Base-by-base conservation (phyloP, 2,888 invertebrate genomes). In the Pantelozetes paolii region DNA sequence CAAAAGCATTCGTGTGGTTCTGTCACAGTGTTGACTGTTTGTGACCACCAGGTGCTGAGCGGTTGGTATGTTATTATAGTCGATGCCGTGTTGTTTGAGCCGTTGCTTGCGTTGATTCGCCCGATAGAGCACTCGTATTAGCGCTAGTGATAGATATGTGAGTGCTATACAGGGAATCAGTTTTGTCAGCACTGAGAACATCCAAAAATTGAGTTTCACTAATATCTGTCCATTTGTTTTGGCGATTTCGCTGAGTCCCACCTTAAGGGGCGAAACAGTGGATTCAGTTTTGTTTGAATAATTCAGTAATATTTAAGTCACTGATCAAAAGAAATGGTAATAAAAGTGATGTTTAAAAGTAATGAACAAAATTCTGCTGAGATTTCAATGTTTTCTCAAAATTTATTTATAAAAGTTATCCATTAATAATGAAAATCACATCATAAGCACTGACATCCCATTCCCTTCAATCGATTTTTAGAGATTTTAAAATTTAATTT, bases 101-200 rank as follows among this genome's bases (percentile, higher is more conserved):
- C 74, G 42, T 1, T 67, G 62, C 32, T 74, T 74, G 15, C 74
- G 62, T 26, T 74, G 71, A 50, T 74, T 71, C 20, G 74, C 71
- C 50, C 62, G 59, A 45, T 62, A 40, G n/a, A 74, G 45, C 3
- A 62, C 74, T 5, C 67, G 62, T 18, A 83, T 80, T 1, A 83
- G 80, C 5, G 82, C 79, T 42, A 82, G 79, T 23, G 83, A 83
- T 54, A 84, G 78, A 9, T 92, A 87, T 0, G 94, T 94, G 64
- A 96, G 84, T 8, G 90, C 89, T 75, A 92, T 85, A 81, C 95
- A 93, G 2, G 96, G 96, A 77, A 95, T 89, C 74, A 96, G 84
- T 83, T 96, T 96, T 79, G 95, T 89, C 77, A 95, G 88, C 18
- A 94, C 91, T 82, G 94, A 90, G 83, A 95, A 95, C 80, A 95